These are phyloP conservation scores for Eristalis pertinax DNA, from an alignment of 2,888 invertebrate genomes.

Conservation along the genomic window DNA sequence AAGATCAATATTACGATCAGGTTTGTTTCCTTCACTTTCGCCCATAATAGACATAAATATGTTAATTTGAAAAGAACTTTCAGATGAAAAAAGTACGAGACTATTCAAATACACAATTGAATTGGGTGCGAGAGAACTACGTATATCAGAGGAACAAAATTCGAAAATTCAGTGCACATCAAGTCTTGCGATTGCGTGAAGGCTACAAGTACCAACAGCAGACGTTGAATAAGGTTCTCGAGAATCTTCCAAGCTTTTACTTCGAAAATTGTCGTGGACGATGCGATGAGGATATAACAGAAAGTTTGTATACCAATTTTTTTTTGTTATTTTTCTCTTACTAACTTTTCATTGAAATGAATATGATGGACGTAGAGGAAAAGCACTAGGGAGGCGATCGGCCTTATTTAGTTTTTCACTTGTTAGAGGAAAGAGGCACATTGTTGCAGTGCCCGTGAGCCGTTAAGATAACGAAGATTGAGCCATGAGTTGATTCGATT, in stretches of 20 bases:
- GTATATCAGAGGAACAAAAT: conserved; percentile 97
- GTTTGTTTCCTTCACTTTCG: conserved; percentile 81
- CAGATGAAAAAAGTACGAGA: conserved; percentile 95
- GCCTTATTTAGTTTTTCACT: too few species aligned
- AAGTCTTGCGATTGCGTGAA: conserved; percentile 93
- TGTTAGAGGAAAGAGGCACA: too few species aligned
- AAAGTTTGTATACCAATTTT: conserved; percentile 76
- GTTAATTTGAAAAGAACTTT: conserved; percentile 71
- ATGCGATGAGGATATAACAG: conserved; percentile 82
- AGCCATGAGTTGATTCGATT: too few species aligned
- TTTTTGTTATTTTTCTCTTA: not conserved
- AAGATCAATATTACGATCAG: conserved; percentile 97
- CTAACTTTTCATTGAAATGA: too few species aligned
- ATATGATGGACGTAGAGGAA: too few species aligned
- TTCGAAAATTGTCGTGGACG: conserved; percentile 96
- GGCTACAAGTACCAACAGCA: conserved; percentile 98
- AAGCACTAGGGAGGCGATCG: too few species aligned
- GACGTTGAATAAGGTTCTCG: conserved; percentile 95
- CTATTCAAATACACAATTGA: conserved; percentile 94
- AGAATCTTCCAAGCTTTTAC: conserved; percentile 94
- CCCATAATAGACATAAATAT: not conserved
- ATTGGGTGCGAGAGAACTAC: conserved; percentile 97
- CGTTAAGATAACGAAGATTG: too few species aligned
- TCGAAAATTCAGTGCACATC: conserved; percentile 96
- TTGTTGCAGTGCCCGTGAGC: too few species aligned